Percentiles rank a stretch among this genome's conserved stretches.
Conservation (phyloP, 2,113 vertebrate genomes). For the Calypte anna region DNA sequence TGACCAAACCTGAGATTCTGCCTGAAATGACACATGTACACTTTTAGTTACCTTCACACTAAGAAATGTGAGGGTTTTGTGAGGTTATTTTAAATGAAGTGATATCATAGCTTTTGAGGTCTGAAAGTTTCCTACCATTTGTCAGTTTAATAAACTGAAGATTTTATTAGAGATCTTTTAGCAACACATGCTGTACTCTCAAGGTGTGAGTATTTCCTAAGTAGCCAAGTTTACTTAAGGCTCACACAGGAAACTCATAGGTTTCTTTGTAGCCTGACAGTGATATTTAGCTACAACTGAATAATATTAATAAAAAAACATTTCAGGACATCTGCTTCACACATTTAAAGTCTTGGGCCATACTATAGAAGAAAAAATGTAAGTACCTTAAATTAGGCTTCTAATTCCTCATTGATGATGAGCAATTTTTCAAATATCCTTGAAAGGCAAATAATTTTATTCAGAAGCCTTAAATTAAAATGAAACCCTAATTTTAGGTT, state of each 20-base stretch:
- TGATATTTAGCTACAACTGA: neutral
- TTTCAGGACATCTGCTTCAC: neutral
- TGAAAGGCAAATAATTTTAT: neutral
- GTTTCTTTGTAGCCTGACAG: constrained; percentile 1
- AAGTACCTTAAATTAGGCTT: neutral
- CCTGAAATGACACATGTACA: neutral
- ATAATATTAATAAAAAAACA: constrained; percentile 3
- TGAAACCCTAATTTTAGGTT: neutral
- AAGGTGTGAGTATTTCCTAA: constrained; percentile 45
- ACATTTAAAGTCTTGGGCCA: neutral
- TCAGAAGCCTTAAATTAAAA: neutral
- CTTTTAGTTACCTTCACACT: neutral
- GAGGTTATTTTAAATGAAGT: constrained; percentile 17
- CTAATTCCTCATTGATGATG: neutral
- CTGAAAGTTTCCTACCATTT: constrained; percentile 32
- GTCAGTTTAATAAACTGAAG: constrained; percentile 48
- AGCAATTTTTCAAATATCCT: neutral
- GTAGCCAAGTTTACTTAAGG: constrained; percentile 41
- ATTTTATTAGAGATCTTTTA: constrained; percentile 44
- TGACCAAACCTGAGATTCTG: neutral
- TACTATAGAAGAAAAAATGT: neutral
- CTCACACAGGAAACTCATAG: neutral
- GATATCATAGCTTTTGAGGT: neutral
- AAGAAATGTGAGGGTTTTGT: constrained; percentile 22
- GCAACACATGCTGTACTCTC: constrained; percentile 39